Percentiles rank a stretch among this genome's conserved stretches.
Evolutionary conservation across 2,888 invertebrate genomes (phyloP).

Genomic region (Agrochola litura): DNA sequence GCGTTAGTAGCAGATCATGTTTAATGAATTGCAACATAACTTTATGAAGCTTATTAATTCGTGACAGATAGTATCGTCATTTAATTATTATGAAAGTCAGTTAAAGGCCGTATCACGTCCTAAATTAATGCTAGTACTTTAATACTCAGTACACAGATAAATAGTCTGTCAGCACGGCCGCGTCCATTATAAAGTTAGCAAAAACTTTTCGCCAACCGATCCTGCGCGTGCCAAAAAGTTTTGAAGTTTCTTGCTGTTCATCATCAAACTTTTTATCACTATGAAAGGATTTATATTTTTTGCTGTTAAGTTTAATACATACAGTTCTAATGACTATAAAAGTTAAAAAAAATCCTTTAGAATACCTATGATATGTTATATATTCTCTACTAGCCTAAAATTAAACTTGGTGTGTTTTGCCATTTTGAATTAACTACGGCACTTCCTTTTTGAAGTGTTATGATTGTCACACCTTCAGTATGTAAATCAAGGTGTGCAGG

Average conservation of each 20-base stretch:
- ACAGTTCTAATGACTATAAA: neutral
- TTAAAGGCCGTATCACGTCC: constrained; percentile 16
- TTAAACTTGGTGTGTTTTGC: constrained; percentile 29
- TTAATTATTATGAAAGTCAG: constrained; percentile 27
- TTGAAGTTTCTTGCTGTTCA: constrained; percentile 48
- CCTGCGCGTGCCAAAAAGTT: constrained; percentile 62
- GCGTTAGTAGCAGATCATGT: constrained; percentile 21
- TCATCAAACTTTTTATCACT: constrained; percentile 51
- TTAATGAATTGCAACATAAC: constrained; percentile 27
- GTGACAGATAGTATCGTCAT: neutral
- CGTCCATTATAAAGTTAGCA: constrained; percentile 53
- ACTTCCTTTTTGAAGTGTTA: constrained; percentile 52
- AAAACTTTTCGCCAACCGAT: constrained; percentile 51
- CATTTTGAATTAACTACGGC: constrained; percentile 30
- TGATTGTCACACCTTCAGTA: constrained; percentile 74
- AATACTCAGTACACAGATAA: constrained; percentile 53
- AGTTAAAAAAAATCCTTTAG: neutral
- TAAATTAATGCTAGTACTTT: constrained; percentile 33
- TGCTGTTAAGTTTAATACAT: constrained; percentile 5
- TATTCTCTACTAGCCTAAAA: neutral
- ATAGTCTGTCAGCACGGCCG: constrained; percentile 49
- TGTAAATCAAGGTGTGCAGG: constrained; percentile 86
- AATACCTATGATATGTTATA: neutral
- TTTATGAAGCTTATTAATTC: constrained; percentile 30
- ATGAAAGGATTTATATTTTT: constrained; percentile 40